Evolutionary conservation across 2,888 invertebrate genomes (phyloP).

Genomic region (Chalcis sispes): DNA sequence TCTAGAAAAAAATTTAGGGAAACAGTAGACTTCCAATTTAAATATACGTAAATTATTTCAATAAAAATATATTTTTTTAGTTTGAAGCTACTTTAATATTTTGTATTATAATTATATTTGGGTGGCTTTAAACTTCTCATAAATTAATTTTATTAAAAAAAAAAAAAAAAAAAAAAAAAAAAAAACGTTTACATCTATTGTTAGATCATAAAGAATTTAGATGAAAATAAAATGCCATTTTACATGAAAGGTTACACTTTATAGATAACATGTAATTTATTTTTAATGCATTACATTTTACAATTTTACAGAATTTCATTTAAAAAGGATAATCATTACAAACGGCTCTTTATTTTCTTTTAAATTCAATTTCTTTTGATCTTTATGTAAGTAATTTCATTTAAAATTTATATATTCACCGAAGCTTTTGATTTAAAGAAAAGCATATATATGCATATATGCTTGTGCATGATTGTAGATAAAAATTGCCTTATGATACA

Average conservation of each 20-base stretch:
- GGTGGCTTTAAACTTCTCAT: not conserved
- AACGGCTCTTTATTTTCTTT: conserved; percentile 13
- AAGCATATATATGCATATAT: conserved; percentile 20
- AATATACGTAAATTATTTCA: not conserved
- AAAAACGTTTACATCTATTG: no score
- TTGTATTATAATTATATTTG: not conserved
- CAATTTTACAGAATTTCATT: not conserved
- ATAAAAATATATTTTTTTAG: not conserved
- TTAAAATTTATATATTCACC: conserved; percentile 18
- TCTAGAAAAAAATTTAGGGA: conserved; percentile 1
- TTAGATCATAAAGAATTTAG: not conserved
- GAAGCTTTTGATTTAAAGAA: not conserved
- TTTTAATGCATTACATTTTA: not conserved
- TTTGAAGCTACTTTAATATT: not conserved
- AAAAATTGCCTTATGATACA: conserved; percentile 2
- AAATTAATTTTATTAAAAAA: not conserved
- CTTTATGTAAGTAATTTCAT: conserved; percentile 1
- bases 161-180: no score
- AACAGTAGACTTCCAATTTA: not conserved
- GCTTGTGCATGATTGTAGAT: conserved; percentile 27
- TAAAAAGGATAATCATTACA: not conserved
- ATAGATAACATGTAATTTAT: not conserved
- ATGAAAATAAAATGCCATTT: conserved; percentile 6
- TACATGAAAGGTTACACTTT: conserved; percentile 30
- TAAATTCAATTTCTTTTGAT: conserved; percentile 3